Evolutionary conservation across 2,888 invertebrate genomes (phyloP).

Genomic region (Polydrusus pterygomalis): DNA sequence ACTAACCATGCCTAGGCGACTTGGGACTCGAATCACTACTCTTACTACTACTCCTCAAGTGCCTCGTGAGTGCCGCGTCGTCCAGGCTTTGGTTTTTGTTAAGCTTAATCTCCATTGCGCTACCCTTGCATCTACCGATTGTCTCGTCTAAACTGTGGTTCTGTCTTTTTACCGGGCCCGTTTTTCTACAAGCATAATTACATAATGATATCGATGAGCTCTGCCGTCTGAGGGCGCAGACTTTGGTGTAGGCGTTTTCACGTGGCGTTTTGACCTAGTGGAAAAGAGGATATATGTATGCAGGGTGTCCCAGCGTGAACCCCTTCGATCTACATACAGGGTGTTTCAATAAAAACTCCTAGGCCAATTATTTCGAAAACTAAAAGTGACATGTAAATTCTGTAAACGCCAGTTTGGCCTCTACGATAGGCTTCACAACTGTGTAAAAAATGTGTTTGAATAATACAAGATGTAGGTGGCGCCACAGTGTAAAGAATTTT

Average conservation of each 20-base stretch:
- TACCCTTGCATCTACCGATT: conserved; percentile 71
- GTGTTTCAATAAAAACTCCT: too few relatives aligned
- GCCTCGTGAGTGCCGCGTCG: conserved; percentile 73
- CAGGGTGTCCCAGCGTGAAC: too few relatives aligned
- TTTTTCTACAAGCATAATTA: conserved; percentile 72
- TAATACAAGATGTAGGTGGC: too few relatives aligned
- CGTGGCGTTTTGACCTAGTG: conserved; percentile 78
- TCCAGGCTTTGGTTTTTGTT: conserved; percentile 81
- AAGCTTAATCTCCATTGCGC: conserved; percentile 74
- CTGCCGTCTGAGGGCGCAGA: conserved; percentile 89
- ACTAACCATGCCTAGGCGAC: conserved; percentile 55
- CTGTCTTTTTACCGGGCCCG: conserved; percentile 75
- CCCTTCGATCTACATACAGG: too few relatives aligned
- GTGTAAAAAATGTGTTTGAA: too few relatives aligned
- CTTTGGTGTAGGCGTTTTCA: conserved; percentile 92
- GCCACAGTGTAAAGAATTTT: too few relatives aligned
- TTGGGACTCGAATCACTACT: conserved; percentile 57
- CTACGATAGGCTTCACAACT: too few relatives aligned
- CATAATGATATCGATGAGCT: conserved; percentile 87
- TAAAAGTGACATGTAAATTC: too few relatives aligned
- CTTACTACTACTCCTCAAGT: conserved; percentile 59
- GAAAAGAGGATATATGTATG: neutral
- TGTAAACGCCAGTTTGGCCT: too few relatives aligned
- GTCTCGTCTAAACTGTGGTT: conserved; percentile 87
- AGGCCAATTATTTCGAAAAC: too few relatives aligned